Conservation (phyloP, 2,797 vertebrate species). For the Synaphobranchus kaupii region DNA sequence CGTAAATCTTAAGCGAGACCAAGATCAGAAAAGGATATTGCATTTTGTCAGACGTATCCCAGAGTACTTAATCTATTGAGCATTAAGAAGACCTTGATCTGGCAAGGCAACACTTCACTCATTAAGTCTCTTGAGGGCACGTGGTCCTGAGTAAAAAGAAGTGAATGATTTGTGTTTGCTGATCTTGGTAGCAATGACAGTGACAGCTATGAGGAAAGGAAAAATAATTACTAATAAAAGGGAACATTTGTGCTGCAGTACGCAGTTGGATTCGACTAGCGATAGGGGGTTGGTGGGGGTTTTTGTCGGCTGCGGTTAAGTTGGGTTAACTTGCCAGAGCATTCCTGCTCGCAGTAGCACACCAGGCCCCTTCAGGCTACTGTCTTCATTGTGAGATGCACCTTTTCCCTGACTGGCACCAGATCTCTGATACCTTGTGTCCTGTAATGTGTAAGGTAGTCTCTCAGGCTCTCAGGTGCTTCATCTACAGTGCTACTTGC, state of each 20-base stretch:
- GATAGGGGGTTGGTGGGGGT: neutral
- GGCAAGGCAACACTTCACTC: constrained; percentile 47
- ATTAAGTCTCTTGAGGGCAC: constrained; percentile 45
- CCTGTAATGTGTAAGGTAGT: neutral
- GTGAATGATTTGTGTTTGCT: constrained; percentile 45
- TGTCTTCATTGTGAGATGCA: neutral
- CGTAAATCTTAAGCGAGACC: constrained; percentile 37
- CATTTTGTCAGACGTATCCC: constrained; percentile 73
- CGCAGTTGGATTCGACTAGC: neutral
- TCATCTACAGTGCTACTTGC: too few species aligned
- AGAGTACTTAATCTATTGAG: constrained; percentile 71
- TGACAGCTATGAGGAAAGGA: neutral
- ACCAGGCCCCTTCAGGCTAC: neutral
- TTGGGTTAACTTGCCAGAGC: too few species aligned
- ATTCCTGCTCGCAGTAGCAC: neutral
- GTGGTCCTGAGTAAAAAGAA: constrained; percentile 45
- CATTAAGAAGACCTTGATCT: constrained; percentile 66
- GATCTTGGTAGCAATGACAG: constrained; percentile 32
- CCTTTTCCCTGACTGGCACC: neutral
- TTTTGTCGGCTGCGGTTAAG: neutral
- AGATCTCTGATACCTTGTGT: neutral
- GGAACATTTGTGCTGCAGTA: constrained; percentile 11
- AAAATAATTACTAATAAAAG: constrained; percentile 16
- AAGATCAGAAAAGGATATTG: constrained; percentile 70
- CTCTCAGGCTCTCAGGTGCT: neutral